Evolutionary conservation across 2,113 vertebrate species (phyloP), one percentile per base, ranked within the genome.

Genomic region (Callionymus lyra): DNA sequence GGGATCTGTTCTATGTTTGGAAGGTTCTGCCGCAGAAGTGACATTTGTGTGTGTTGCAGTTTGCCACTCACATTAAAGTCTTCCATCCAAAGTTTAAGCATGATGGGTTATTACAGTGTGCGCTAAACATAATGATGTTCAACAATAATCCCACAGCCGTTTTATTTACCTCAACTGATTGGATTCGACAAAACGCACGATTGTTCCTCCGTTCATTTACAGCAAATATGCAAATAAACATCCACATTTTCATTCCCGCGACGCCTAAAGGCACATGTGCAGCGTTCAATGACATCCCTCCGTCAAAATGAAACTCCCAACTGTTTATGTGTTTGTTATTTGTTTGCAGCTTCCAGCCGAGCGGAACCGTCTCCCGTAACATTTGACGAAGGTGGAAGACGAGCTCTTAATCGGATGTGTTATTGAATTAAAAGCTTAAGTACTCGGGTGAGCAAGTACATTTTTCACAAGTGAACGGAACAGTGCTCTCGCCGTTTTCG

Each of bases 341-440:
- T 65, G 53, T 70, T 68, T 70, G 63, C 68, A 6, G 14, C 53
- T 69, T 65, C 49, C 72, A 65, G 52, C 49, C 72, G 56, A 79
- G 74, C 72, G 74, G 64, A 83, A 80, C 64, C 75, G 55, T 73
- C 64, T 73, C 66, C 64, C 64, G 59, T 44, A 59, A 49, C 75
- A 65, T 70, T 76, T 47, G 72, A 65, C 65, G 66, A 65, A 79
- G 78, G 78, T 83, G 72, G 72, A 69, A 81, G 74, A 83, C 76
- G 61, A 70, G 76, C 76, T 75, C 68, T 77, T 78, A 83, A 83
- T 81, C 74, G 72, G 47, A 68, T 63, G 81, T 65, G 72, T 72
- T 81, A 78, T 80, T 80, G 76, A 83, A 83, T 83, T 83, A 83
- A 83, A 80, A 80, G 76, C 81, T 83, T 83, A 83, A 80, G 81